phyloP scores from a whole-genome alignment of 2,113 vertebrate species.

The Amazona vittata region DNA sequence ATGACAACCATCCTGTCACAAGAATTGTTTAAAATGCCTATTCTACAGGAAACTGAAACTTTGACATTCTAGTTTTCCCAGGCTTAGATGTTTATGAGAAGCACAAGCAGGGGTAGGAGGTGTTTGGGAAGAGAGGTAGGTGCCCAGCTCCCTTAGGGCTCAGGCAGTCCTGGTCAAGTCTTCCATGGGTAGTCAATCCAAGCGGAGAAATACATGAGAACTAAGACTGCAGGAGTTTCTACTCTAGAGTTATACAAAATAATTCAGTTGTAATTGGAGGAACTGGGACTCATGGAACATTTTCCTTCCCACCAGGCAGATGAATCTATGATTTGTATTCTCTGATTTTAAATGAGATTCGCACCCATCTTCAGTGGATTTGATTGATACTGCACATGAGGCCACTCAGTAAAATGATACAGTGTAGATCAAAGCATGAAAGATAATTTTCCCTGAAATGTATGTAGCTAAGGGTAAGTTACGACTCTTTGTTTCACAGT shows the following conservation, averaged over 20 bases:
- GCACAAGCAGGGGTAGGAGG: not conserved
- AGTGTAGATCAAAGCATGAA: slow-evolving; percentile 75
- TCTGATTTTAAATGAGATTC: slow-evolving; percentile 73
- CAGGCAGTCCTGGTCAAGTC: not conserved
- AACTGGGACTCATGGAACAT: slow-evolving; percentile 42
- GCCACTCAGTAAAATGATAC: slow-evolving; percentile 76
- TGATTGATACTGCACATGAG: slow-evolving; percentile 76
- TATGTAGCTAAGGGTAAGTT: slow-evolving; percentile 71
- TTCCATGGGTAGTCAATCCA: rapidly evolving
- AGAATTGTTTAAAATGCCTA: not conserved
- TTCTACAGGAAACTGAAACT: not conserved
- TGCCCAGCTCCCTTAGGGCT: not conserved
- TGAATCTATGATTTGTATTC: slow-evolving; percentile 70
- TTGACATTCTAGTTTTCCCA: not conserved
- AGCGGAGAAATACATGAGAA: not conserved
- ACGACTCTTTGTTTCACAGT: slow-evolving; percentile 80
- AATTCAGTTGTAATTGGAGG: slow-evolving; percentile 62
- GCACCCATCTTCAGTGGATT: slow-evolving; percentile 51
- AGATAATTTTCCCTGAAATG: slow-evolving; percentile 76
- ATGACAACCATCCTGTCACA: not conserved
- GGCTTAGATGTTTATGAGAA: not conserved
- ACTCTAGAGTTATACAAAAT: slow-evolving; percentile 44
- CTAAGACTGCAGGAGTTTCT: not conserved
- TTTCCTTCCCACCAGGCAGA: slow-evolving; percentile 65
- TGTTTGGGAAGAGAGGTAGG: not conserved